phyloP scores from a whole-genome alignment of 2,888 invertebrate genomes.

The Ophion ventricosus region DNA sequence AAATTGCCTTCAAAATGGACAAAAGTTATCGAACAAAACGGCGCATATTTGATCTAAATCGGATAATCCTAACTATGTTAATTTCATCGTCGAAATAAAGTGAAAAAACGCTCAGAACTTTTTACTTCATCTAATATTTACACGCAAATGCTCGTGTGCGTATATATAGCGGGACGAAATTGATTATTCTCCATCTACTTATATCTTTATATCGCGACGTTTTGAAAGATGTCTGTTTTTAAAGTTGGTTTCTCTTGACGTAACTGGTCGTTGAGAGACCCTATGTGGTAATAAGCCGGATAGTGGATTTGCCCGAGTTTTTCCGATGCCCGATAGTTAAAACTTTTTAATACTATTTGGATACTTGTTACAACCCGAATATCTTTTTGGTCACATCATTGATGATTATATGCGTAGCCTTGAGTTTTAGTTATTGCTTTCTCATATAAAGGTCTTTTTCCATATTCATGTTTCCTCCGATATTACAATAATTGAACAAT shows the following conservation, averaged over 20 bases:
- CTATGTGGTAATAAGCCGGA: constrained; percentile 20
- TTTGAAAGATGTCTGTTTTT: background rate
- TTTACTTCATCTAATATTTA: constrained; percentile 14
- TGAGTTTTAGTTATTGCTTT: constrained; percentile 41
- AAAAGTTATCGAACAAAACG: no score
- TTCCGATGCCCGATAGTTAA: constrained; percentile 26
- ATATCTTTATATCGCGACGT: constrained; percentile 5
- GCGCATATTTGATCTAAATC: no score
- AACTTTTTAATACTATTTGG: constrained; percentile 28
- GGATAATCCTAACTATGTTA: no score
- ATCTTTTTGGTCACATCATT: constrained; percentile 30
- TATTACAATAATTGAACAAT: no score
- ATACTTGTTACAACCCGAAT: constrained; percentile 56
- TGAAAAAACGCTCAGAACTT: no score
- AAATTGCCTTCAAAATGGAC: no score
- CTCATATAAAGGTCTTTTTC: background rate
- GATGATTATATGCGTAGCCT: constrained; percentile 31
- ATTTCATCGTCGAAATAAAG: no score
- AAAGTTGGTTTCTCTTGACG: constrained; percentile 1
- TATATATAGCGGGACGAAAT: constrained; percentile 31
- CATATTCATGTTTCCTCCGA: background rate
- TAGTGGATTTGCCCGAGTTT: constrained; percentile 47
- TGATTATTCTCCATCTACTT: constrained; percentile 4
- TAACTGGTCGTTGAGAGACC: constrained; percentile 19
- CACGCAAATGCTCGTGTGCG: no score